phyloP scores from a whole-genome alignment of 2,113 vertebrate genomes.

The Bubo blakistoni region DNA sequence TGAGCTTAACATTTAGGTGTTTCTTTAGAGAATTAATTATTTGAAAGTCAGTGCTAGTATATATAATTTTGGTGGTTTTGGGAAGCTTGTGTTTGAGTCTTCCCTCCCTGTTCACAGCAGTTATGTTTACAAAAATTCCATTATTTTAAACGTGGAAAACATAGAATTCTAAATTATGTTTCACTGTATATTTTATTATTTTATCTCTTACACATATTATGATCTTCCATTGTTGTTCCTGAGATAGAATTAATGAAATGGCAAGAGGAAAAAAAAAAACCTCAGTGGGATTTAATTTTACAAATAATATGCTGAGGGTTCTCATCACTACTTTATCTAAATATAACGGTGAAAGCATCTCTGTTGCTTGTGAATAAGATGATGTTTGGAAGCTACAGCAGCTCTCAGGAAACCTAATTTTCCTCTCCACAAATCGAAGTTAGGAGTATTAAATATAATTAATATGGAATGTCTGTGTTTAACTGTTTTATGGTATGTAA shows the following conservation, averaged over 20 bases:
- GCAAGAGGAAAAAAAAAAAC: neutral
- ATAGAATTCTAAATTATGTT: neutral
- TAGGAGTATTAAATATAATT: constrained; percentile 36
- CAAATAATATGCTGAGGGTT: neutral
- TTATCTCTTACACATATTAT: neutral
- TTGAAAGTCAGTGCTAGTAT: neutral
- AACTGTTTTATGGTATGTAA: constrained; percentile 31
- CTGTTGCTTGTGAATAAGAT: constrained; percentile 26
- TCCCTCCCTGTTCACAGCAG: neutral
- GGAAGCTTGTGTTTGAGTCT: neutral
- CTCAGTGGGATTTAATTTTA: constrained; percentile 28
- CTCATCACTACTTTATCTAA: constrained; percentile 46
- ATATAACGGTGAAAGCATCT: neutral
- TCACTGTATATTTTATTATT: neutral
- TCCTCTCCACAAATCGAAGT: constrained; percentile 27
- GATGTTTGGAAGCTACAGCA: constrained; percentile 36
- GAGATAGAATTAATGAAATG: constrained; percentile 22
- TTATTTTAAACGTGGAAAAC: neutral
- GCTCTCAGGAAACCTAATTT: constrained; percentile 47
- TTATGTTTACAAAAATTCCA: neutral
- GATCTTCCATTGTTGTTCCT: neutral
- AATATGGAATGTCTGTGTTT: constrained; percentile 27
- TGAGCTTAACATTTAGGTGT: neutral
- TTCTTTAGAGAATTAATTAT: neutral
- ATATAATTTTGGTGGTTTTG: neutral